A percentile compares a stretch with the other conserved stretches of the same genome.
Conservation (phyloP, 2,888 invertebrate genomes). For the Geophilus truncorum region DNA sequence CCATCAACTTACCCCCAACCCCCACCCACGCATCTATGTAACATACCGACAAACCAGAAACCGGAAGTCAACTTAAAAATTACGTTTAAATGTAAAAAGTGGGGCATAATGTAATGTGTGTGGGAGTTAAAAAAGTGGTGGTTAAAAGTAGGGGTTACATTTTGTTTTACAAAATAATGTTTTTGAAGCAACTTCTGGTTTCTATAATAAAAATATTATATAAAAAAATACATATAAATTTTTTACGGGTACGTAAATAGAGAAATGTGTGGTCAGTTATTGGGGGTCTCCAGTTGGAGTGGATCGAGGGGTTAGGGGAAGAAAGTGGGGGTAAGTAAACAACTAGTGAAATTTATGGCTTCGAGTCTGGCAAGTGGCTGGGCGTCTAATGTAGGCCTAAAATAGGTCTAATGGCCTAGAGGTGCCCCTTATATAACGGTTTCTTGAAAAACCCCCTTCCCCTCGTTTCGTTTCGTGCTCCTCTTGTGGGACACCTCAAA, state of each 20-base stretch:
- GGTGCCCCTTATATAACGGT: background rate
- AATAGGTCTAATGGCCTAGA: constrained; percentile 22
- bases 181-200: too few species aligned
- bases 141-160: too few species aligned
- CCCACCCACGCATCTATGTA: background rate
- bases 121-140: too few species aligned
- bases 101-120: too few species aligned
- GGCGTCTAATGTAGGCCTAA: constrained; percentile 11
- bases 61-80: background rate
- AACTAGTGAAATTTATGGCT: background rate
- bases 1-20: background rate
- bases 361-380: constrained; percentile 15
- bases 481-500: constrained; percentile 25
- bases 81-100: too few species aligned
- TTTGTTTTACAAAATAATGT: too few species aligned
- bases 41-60: background rate
- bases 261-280: background rate
- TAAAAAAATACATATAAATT: too few species aligned
- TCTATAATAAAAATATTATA: too few species aligned
- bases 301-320: background rate
- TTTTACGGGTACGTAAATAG: background rate
- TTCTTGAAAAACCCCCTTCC: background rate
- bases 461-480: background rate
- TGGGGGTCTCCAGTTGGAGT: background rate
- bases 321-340: constrained; percentile 22